These are phyloP conservation scores for Tinea trinotella DNA, from an alignment of 2,888 invertebrate genomes.

Conservation along the genomic window DNA sequence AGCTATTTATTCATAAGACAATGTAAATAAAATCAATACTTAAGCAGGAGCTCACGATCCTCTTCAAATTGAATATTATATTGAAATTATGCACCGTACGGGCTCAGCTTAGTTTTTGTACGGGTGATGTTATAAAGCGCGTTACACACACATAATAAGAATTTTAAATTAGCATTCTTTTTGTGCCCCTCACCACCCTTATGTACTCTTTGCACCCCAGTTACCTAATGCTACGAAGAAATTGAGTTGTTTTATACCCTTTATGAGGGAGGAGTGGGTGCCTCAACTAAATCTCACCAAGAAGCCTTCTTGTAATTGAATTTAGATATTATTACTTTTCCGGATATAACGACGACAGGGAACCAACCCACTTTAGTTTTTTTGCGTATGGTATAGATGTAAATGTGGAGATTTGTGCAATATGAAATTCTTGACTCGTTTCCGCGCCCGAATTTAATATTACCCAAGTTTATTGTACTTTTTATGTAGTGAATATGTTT, in stretches of 20 bases:
- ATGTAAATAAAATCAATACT: too few relatives aligned
- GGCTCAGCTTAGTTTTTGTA: constrained; percentile 61
- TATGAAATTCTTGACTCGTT: constrained; percentile 48
- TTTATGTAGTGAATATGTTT: constrained; percentile 19
- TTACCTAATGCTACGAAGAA: constrained; percentile 69
- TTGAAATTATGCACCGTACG: constrained; percentile 65
- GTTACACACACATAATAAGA: constrained; percentile 66
- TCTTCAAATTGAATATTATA: constrained; percentile 70
- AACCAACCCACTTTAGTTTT: constrained; percentile 51
- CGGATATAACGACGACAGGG: constrained; percentile 56
- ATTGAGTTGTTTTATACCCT: constrained; percentile 72
- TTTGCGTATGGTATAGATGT: constrained; percentile 45
- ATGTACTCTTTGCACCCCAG: constrained; percentile 48
- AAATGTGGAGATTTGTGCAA: constrained; percentile 36
- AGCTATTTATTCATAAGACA: too few relatives aligned
- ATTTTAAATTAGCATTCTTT: constrained; percentile 73
- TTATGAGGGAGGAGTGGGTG: constrained; percentile 64
- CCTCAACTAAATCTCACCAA: constrained; percentile 57
- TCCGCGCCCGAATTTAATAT: constrained; percentile 5
- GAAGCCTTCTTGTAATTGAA: constrained; percentile 72
- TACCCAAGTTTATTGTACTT: constrained; percentile 2
- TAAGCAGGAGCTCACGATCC: constrained; percentile 43
- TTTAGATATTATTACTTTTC: constrained; percentile 66
- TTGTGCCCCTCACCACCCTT: constrained; percentile 60
- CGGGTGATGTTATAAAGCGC: constrained; percentile 65